Evolutionary conservation across 2,113 vertebrate genomes (phyloP).

Genomic region (Halichoerus grypus): DNA sequence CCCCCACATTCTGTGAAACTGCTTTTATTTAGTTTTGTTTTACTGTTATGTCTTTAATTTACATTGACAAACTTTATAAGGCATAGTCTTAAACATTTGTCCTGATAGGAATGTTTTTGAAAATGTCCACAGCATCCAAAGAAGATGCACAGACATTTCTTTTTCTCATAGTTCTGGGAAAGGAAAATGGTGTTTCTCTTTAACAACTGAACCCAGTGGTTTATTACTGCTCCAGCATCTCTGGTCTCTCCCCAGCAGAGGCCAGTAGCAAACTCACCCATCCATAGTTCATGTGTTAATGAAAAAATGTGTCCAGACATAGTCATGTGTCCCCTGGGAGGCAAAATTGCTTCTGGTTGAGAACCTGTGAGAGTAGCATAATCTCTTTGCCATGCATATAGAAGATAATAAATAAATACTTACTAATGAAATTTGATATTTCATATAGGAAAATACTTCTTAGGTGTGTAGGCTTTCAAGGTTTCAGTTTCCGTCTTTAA

Average conservation of each 20-base stretch:
- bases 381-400: background rate
- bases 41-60: slow-evolving; percentile 14
- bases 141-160: background rate
- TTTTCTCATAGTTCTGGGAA: background rate
- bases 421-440: background rate
- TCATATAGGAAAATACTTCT: background rate
- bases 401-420: background rate
- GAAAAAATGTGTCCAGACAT: background rate
- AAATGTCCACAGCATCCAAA: background rate
- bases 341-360: background rate
- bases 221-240: background rate
- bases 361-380: background rate
- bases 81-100: background rate
- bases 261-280: background rate
- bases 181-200: background rate
- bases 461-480: background rate
- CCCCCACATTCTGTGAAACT: background rate
- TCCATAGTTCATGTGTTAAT: background rate
- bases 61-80: background rate
- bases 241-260: background rate
- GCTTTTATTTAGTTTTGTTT: background rate
- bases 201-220: background rate
- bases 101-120: background rate
- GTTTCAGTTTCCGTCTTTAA: background rate
- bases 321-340: background rate